Evolutionary conservation across 2,797 vertebrate species (phyloP).

Genomic region (Halcyon leucocephala): DNA sequence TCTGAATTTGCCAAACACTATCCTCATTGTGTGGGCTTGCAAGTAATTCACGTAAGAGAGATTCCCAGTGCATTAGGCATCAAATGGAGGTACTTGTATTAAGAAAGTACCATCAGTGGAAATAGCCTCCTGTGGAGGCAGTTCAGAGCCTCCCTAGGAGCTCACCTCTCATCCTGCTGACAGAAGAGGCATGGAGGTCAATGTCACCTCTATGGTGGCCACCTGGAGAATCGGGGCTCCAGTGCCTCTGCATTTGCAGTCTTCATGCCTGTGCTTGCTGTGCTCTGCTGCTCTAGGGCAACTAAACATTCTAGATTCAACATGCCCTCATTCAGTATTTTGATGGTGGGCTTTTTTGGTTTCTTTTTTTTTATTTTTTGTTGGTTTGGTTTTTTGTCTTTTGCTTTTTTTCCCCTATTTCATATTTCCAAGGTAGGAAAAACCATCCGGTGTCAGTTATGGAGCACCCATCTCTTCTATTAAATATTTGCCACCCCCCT

Average conservation of each 20-base stretch:
- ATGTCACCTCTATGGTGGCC: neutral
- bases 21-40: neutral
- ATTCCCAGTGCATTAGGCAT: neutral
- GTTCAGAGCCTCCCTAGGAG: neutral
- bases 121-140: neutral
- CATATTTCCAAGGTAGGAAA: neutral
- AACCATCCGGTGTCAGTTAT: neutral
- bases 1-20: neutral
- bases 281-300: neutral
- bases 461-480: neutral
- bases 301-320: neutral
- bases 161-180: neutral
- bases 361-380: neutral
- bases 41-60: neutral
- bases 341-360: neutral
- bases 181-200: neutral
- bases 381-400: neutral
- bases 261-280: accelerated
- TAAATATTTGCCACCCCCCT: too few relatives aligned
- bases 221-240: neutral
- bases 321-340: neutral
- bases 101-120: neutral
- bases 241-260: neutral
- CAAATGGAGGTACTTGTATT: neutral
- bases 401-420: neutral